Conservation (phyloP, 2,797 vertebrate genomes). For the Cottoperca gobio region DNA sequence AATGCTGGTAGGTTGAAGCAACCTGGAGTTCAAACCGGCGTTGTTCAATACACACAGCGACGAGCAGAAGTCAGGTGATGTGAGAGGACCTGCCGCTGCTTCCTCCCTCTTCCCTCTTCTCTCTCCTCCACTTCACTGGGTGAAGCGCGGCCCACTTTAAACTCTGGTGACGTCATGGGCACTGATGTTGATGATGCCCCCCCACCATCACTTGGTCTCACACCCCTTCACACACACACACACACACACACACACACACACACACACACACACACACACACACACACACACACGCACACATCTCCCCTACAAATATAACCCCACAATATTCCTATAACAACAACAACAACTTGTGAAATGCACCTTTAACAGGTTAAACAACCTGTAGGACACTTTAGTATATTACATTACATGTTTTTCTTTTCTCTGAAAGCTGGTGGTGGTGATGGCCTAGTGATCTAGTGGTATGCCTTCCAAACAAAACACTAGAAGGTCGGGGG, state of each 20-base stretch:
- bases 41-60: neutral
- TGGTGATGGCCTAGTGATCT: no score
- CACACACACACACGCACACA: neutral
- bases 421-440: neutral
- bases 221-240: neutral
- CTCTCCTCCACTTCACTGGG: constrained; percentile 65
- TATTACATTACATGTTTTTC: neutral
- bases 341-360: neutral
- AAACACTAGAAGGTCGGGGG: no score
- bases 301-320: neutral
- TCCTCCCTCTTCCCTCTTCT: constrained; percentile 42
- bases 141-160: constrained; percentile 89
- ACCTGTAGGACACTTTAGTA: constrained; percentile 1
- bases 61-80: constrained; percentile 40
- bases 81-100: constrained; percentile 27
- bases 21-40: constrained; percentile 31
- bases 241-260: neutral
- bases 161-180: constrained; percentile 84
- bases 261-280: neutral
- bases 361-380: neutral
- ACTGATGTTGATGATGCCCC: constrained; percentile 61
- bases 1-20: neutral
- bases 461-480: no score
- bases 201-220: neutral
- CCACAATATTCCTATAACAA: neutral